Percentiles rank a stretch among this genome's conserved stretches.
phyloP scores from a whole-genome alignment of 1,140 invertebrate species.

The Asobara japonica region DNA sequence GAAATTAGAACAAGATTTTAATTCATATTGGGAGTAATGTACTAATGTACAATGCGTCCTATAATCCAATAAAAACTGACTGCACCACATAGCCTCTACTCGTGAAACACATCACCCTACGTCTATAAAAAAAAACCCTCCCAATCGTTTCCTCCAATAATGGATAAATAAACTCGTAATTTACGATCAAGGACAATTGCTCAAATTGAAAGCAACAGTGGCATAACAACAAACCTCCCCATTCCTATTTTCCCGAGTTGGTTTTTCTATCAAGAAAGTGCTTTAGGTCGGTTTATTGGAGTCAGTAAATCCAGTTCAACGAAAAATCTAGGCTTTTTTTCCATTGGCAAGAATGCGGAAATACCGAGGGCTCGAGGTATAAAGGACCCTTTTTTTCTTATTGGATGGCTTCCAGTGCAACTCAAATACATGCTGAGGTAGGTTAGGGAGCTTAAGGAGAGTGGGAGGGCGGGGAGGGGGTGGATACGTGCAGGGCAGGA shows the following conservation, averaged over 20 bases:
- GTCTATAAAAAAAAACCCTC: not conserved
- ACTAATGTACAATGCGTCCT: no score
- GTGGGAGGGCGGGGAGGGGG: no score
- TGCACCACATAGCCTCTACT: no score
- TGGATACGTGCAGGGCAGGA: not conserved
- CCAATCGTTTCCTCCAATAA: not conserved
- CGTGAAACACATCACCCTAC: not conserved
- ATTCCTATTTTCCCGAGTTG: not conserved
- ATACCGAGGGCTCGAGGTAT: slow-evolving; percentile 23
- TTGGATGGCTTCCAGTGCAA: slow-evolving; percentile 51
- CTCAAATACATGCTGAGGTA: slow-evolving; percentile 33
- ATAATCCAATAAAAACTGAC: no score
- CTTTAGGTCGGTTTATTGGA: slow-evolving; percentile 32
- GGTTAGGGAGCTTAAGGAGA: slow-evolving; percentile 39
- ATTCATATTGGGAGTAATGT: no score
- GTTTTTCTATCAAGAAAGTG: not conserved
- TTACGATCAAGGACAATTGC: not conserved
- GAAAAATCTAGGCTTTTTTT: slow-evolving; percentile 44
- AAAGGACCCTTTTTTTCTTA: slow-evolving; percentile 10
- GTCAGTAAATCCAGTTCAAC: slow-evolving; percentile 34
- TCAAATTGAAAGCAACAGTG: not conserved
- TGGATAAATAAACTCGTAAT: slow-evolving; percentile 17
- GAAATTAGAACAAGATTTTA: no score
- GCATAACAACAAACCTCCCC: not conserved
- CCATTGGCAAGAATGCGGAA: slow-evolving; percentile 37